phyloP scores from a whole-genome alignment of 2,888 invertebrate species.

The Morinoia aosen region DNA sequence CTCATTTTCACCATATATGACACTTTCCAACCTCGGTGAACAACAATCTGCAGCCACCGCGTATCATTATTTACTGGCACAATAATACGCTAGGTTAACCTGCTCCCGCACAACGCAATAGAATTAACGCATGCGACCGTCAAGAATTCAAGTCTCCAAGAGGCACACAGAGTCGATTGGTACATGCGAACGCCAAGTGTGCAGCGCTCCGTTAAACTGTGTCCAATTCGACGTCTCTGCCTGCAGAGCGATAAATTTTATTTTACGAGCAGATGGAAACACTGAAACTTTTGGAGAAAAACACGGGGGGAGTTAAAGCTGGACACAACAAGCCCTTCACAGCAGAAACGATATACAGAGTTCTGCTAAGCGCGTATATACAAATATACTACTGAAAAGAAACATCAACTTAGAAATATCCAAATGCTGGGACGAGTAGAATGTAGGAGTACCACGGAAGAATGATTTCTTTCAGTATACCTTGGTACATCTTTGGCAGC shows the following conservation, averaged over 20 bases:
- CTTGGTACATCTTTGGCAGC: neutral
- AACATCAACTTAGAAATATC: neutral
- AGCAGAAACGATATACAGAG: neutral
- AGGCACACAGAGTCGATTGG: neutral
- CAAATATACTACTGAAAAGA: neutral
- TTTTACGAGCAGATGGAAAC: neutral
- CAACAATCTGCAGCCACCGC: neutral
- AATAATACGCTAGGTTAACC: no score
- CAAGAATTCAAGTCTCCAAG: neutral
- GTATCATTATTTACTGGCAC: neutral
- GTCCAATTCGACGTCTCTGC: neutral
- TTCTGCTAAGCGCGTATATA: neutral
- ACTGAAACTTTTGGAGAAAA: neutral
- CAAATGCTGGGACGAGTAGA: neutral
- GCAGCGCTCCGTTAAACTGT: neutral
- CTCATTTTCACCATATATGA: neutral
- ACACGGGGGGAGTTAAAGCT: neutral
- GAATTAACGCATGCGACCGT: neutral
- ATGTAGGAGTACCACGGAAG: no score
- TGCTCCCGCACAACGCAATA: no score
- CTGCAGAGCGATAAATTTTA: neutral
- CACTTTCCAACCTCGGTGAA: no score
- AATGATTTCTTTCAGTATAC: neutral
- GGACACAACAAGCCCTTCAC: neutral
- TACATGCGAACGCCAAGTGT: neutral